Conservation (phyloP, 64 coral and sea anemone species). For the Platygyra sinensis region DNA sequence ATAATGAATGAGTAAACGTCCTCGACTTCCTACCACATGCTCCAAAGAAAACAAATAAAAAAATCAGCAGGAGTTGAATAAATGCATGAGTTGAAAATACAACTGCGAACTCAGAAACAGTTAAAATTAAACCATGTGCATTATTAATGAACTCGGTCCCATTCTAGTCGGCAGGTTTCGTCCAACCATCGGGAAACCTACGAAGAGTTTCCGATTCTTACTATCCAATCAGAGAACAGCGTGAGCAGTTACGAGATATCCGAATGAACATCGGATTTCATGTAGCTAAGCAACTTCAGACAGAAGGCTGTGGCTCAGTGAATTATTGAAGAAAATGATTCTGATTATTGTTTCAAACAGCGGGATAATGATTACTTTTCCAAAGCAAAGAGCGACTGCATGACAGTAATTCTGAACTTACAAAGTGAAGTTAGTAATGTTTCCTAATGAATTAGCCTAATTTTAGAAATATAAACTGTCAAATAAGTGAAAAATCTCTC, state of each 20-base stretch:
- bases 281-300: neutral
- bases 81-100: neutral
- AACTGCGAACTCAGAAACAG: neutral
- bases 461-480: no score
- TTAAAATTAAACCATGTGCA: no score
- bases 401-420: neutral
- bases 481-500: no score
- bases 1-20: conserved; percentile 7
- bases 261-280: neutral
- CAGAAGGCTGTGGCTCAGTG: neutral
- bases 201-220: no score
- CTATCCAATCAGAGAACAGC: no score
- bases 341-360: neutral
- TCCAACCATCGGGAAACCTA: no score
- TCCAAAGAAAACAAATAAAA: neutral
- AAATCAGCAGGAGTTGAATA: neutral
- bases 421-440: no score
- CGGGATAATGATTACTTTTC: neutral
- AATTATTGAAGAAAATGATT: neutral
- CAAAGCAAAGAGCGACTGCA: neutral
- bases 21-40: neutral
- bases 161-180: no score
- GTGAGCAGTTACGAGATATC: no score
- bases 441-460: no score
- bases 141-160: no score